phyloP scores from a whole-genome alignment of 2,113 vertebrate species.

The Gobiocypris rarus region DNA sequence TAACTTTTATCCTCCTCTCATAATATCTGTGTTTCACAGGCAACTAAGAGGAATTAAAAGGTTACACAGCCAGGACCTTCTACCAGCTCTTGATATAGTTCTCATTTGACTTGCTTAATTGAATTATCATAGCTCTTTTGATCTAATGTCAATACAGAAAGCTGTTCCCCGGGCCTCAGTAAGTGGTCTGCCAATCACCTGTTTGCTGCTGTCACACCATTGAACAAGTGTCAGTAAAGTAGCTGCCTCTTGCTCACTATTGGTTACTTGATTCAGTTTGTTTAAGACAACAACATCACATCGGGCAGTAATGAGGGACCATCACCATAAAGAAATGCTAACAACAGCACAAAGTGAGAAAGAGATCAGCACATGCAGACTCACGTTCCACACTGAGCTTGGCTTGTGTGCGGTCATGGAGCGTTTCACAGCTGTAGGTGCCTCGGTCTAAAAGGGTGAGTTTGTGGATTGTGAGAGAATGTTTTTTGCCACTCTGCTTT shows the following conservation, averaged over 20 bases:
- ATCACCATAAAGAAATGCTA: conserved; percentile 68
- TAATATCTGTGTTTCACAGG: conserved; percentile 48
- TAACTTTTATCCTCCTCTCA: conserved; percentile 19
- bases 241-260: conserved; percentile 65
- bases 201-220: conserved; percentile 66
- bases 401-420: conserved; percentile 89
- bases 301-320: conserved; percentile 35
- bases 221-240: conserved; percentile 61
- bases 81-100: conserved; percentile 41
- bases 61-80: conserved; percentile 43
- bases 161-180: conserved; percentile 40
- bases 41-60: conserved; percentile 42
- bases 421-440: conserved; percentile 90
- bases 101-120: conserved; percentile 56
- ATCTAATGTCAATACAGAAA: conserved; percentile 63
- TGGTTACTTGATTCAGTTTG: conserved; percentile 67
- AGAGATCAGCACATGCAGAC: conserved; percentile 67
- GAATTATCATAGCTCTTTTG: conserved; percentile 56
- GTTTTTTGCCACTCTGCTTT: conserved; percentile 73
- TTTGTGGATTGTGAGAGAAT: conserved; percentile 80
- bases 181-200: conserved; percentile 65
- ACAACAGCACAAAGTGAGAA: conserved; percentile 68
- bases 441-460: conserved; percentile 82
- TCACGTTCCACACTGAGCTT: conserved; percentile 89
- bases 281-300: conserved; percentile 56